phyloP scores from a whole-genome alignment of 2,888 invertebrate genomes.

The Lycophotia porphyrea region DNA sequence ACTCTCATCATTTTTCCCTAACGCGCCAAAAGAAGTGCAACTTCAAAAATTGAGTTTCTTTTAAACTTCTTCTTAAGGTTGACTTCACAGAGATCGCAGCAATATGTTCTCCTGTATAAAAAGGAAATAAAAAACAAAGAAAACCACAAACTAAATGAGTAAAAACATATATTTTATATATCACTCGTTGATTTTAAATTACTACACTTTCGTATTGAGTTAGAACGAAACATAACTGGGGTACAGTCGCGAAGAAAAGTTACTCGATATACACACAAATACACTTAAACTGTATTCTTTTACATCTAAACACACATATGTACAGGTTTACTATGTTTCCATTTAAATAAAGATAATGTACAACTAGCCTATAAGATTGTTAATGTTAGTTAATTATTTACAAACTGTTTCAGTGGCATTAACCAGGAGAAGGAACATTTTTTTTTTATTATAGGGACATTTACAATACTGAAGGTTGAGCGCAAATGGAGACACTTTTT shows the following conservation, averaged over 20 bases:
- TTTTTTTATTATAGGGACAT: constrained; percentile 67
- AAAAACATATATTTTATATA: constrained; percentile 90
- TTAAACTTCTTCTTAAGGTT: no score
- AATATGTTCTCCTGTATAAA: neutral
- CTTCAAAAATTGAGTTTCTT: no score
- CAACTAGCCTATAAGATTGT: constrained; percentile 72
- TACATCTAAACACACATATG: constrained; percentile 73
- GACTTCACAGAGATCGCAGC: neutral
- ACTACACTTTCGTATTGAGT: constrained; percentile 77
- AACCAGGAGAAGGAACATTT: constrained; percentile 71
- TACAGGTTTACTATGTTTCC: constrained; percentile 72
- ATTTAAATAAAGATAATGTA: constrained; percentile 77
- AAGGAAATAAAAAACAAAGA: constrained; percentile 25
- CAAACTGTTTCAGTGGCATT: constrained; percentile 59
- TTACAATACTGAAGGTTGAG: constrained; percentile 63
- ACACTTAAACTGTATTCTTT: constrained; percentile 71
- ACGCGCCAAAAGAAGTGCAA: no score
- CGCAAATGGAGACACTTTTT: constrained; percentile 44
- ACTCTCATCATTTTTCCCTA: no score
- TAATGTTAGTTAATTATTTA: constrained; percentile 66
- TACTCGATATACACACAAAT: constrained; percentile 82
- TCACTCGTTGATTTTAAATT: constrained; percentile 76
- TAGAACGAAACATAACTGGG: constrained; percentile 69
- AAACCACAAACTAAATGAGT: constrained; percentile 85
- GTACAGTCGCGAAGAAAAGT: constrained; percentile 79